These are phyloP conservation scores for Gadus macrocephalus DNA, from an alignment of 2,113 vertebrate genomes.

Conservation along the genomic window DNA sequence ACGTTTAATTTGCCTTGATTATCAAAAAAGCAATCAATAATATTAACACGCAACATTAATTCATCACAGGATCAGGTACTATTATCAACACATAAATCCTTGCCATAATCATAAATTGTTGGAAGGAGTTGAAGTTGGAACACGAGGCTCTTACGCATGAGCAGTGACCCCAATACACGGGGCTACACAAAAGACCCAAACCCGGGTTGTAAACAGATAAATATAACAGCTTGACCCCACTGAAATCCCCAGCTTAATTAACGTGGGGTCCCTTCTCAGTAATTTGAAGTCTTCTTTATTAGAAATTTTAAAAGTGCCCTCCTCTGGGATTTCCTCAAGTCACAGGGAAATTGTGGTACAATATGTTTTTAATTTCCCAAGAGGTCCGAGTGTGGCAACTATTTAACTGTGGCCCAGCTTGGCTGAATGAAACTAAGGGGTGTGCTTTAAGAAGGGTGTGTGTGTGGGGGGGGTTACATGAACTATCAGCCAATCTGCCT, in stretches of 20 bases:
- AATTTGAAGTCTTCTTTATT: conserved; percentile 75
- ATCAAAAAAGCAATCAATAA: background rate
- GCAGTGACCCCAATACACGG: conserved; percentile 47
- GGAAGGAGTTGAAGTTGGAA: conserved; percentile 26
- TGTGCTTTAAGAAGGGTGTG: conserved; percentile 29
- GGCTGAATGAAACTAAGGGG: conserved; percentile 57
- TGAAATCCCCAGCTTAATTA: conserved; percentile 77
- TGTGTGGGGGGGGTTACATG: conserved; percentile 21
- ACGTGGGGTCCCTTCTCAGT: conserved; percentile 64
- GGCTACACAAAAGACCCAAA: conserved; percentile 41
- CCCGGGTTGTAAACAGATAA: conserved; percentile 63
- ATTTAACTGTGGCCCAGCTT: conserved; percentile 61
- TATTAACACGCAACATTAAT: background rate
- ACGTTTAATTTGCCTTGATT: too few species aligned
- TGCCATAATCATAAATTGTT: conserved; percentile 32
- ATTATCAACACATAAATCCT: conserved; percentile 61
- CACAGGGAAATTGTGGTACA: conserved; percentile 72
- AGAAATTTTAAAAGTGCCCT: conserved; percentile 70
- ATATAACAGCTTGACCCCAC: conserved; percentile 66
- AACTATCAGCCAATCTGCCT: conserved; percentile 42
- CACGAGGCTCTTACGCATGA: conserved; percentile 56
- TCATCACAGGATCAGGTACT: conserved; percentile 30
- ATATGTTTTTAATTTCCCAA: conserved; percentile 79
- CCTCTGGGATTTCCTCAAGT: conserved; percentile 57
- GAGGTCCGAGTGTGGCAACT: conserved; percentile 64